A percentile compares a stretch with the other conserved stretches of the same genome.
phyloP scores from a whole-genome alignment of 2,888 invertebrate genomes.

The Imbricaverruca yamaguchii region DNA sequence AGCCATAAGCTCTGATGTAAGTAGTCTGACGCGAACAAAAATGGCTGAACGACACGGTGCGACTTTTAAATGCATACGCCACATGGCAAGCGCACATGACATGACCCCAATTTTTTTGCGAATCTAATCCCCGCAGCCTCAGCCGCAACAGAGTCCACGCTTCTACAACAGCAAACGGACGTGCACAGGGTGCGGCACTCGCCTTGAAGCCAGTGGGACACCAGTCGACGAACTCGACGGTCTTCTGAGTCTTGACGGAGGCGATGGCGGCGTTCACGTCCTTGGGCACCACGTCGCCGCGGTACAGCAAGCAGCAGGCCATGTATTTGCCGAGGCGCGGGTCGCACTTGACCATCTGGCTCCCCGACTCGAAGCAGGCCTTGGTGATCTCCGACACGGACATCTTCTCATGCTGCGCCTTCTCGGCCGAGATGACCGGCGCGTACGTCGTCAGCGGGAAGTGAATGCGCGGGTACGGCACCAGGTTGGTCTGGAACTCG shows the following conservation, averaged over 20 bases:
- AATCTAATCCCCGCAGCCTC: too few relatives aligned
- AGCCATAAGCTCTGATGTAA: too few relatives aligned
- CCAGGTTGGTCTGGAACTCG: slow-evolving; percentile 75
- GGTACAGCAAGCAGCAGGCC: slow-evolving; percentile 74
- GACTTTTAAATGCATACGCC: too few relatives aligned
- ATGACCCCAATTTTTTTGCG: too few relatives aligned
- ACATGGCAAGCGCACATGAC: too few relatives aligned
- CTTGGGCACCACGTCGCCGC: slow-evolving; percentile 71
- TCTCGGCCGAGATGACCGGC: slow-evolving; percentile 81
- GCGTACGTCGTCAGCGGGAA: slow-evolving; percentile 59
- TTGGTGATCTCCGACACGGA: slow-evolving; percentile 89
- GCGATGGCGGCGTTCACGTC: slow-evolving; percentile 43
- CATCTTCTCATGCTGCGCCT: slow-evolving; percentile 87
- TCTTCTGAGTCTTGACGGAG: slow-evolving; percentile 45
- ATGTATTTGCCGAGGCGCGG: slow-evolving; percentile 43
- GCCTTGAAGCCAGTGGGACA: slow-evolving; percentile 78
- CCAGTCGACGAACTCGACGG: slow-evolving; percentile 90
- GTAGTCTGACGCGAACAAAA: too few relatives aligned
- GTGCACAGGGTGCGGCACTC: slow-evolving; percentile 1
- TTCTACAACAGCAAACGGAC: not conserved
- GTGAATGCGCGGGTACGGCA: slow-evolving; percentile 88
- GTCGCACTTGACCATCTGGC: slow-evolving; percentile 65
- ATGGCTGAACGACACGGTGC: too few relatives aligned
- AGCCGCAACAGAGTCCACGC: too few relatives aligned
- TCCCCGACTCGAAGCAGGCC: slow-evolving; percentile 91